Percentiles rank a stretch among this genome's conserved stretches.
Evolutionary conservation across 2,888 invertebrate genomes (phyloP).

Genomic region (Andrena fulva): DNA sequence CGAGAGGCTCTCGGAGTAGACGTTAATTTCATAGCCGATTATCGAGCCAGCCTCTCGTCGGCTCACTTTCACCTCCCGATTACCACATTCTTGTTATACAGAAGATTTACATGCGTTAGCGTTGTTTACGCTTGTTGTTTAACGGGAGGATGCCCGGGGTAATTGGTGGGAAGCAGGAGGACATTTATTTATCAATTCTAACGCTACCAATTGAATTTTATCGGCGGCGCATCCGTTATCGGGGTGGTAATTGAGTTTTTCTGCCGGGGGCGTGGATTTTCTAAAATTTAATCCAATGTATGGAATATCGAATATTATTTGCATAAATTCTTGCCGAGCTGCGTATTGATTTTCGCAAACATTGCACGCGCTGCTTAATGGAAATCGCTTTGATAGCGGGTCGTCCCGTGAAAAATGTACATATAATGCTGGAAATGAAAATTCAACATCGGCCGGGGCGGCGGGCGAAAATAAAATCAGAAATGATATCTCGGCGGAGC

Average conservation of each 20-base stretch:
- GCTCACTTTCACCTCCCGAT: conserved; percentile 50
- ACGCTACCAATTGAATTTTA: conserved; percentile 16
- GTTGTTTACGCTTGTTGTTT: conserved; percentile 6
- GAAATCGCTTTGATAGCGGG: conserved; percentile 22
- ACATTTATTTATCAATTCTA: not conserved
- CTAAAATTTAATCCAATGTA: conserved; percentile 13
- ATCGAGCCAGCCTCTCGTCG: conserved; percentile 1
- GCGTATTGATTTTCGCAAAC: conserved; percentile 42
- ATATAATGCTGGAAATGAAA: conserved; percentile 26
- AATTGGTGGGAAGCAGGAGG: conserved; percentile 2
- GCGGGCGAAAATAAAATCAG: conserved; percentile 10
- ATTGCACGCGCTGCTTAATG: conserved; percentile 20
- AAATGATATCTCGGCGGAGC: conserved; percentile 22
- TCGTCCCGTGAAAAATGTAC: conserved; percentile 5
- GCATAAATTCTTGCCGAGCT: conserved; percentile 9
- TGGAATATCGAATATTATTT: conserved; percentile 33
- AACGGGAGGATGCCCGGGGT: not conserved
- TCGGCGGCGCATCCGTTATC: conserved; percentile 2
- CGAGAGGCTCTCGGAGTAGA: not conserved
- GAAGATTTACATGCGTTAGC: conserved; percentile 48
- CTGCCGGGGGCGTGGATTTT: not conserved
- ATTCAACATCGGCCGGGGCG: not conserved
- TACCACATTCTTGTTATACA: conserved; percentile 37
- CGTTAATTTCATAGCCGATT: conserved; percentile 26
- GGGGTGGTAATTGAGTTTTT: conserved; percentile 17